Conservation (phyloP, 2,113 vertebrate genomes). For the Falcunculus frontatus region DNA sequence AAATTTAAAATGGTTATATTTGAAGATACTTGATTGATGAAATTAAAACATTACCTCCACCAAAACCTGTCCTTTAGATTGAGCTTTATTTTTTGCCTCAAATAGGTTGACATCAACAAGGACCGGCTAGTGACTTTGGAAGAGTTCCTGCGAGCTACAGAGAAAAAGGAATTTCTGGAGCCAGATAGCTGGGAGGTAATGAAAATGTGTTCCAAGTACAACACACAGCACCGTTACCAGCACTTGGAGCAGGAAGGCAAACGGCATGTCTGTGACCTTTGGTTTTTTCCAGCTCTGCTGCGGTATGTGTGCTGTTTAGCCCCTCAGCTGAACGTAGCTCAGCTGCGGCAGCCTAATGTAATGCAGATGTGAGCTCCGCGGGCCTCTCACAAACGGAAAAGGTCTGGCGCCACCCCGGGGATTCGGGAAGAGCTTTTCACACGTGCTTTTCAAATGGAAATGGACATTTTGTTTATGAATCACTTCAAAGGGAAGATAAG, state of each 20-base stretch:
- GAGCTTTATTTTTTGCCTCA: constrained; percentile 20
- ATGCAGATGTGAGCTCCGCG: background rate
- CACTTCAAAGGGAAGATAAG: background rate
- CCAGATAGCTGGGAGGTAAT: constrained; percentile 98
- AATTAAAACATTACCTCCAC: background rate
- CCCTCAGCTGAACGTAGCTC: background rate
- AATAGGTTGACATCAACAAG: constrained; percentile 89
- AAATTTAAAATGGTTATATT: background rate
- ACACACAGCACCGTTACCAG: background rate
- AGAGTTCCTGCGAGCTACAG: constrained; percentile 90
- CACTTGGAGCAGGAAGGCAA: background rate
- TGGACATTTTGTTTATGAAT: background rate
- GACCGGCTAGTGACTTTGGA: constrained; percentile 90
- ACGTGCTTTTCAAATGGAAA: background rate
- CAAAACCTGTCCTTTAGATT: background rate
- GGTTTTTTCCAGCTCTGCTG: background rate
- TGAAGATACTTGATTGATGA: background rate
- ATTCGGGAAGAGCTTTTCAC: background rate
- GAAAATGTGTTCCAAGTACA: background rate
- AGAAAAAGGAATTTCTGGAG: constrained; percentile 94
- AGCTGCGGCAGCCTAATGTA: background rate
- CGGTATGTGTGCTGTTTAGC: background rate
- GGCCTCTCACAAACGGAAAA: background rate
- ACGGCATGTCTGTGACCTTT: background rate
- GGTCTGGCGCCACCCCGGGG: constrained; percentile 10